Conservation (phyloP, 2,888 invertebrate species). For the Plagiodera versicolora region DNA sequence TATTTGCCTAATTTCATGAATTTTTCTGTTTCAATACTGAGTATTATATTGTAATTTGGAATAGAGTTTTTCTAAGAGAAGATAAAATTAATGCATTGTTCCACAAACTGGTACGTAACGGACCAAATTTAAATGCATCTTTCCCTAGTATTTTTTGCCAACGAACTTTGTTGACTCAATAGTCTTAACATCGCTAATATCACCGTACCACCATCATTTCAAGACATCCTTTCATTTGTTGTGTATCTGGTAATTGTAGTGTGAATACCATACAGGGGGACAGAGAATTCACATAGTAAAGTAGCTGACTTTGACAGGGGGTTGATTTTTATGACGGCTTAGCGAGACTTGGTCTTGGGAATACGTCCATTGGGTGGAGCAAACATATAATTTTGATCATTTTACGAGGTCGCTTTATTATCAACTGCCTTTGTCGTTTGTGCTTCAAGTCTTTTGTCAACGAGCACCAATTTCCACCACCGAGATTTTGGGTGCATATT, state of each 20-base stretch:
- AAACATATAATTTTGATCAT: constrained; percentile 1
- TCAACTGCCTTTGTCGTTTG: not conserved
- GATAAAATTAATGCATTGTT: too few species aligned
- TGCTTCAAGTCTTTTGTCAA: not conserved
- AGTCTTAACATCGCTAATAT: not conserved
- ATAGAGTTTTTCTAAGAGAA: too few species aligned
- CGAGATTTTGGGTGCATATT: not conserved
- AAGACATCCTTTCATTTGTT: not conserved
- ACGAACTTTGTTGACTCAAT: not conserved
- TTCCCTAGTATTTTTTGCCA: not conserved
- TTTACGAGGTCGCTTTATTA: not conserved
- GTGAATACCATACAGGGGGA: not conserved
- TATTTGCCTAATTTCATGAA: too few species aligned
- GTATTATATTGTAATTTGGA: too few species aligned
- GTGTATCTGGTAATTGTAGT: not conserved
- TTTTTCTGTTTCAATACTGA: too few species aligned
- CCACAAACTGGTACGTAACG: too few species aligned
- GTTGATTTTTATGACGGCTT: constrained; percentile 1
- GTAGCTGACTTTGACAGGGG: constrained; percentile 1
- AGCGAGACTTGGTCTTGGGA: not conserved
- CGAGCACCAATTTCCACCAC: not conserved
- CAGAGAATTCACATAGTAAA: not conserved
- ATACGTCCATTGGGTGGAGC: not conserved
- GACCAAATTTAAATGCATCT: too few species aligned
- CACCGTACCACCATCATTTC: not conserved